phyloP scores from a whole-genome alignment of 2,888 invertebrate species.

The Paralinhomoeus sp. region DNA sequence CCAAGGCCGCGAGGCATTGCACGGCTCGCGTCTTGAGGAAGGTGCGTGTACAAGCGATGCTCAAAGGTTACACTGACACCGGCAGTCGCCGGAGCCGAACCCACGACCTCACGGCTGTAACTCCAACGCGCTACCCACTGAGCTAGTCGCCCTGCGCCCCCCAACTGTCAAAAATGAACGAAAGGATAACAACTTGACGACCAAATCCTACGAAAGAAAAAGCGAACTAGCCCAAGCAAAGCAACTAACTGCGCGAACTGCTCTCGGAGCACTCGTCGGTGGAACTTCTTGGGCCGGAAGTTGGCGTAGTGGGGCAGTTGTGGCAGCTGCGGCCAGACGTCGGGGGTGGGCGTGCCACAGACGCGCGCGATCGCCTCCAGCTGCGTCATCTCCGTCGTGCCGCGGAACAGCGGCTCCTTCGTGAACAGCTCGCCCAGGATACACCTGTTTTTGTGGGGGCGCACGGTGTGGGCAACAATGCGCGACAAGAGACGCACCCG shows the following conservation, averaged over 20 bases:
- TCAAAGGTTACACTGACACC: too few relatives aligned
- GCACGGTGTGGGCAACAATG: not conserved
- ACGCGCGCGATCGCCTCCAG: constrained; percentile 65
- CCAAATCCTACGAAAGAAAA: constrained; percentile 18
- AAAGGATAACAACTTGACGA: constrained; percentile 9
- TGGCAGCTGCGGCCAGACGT: constrained; percentile 86
- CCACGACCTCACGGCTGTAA: too few relatives aligned
- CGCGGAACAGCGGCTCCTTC: constrained; percentile 86
- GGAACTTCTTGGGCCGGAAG: constrained; percentile 65
- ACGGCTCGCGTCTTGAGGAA: too few relatives aligned
- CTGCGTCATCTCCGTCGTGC: constrained; percentile 72
- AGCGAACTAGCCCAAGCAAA: too few relatives aligned
- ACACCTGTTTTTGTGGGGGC: constrained; percentile 43
- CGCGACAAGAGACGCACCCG: constrained; percentile 41
- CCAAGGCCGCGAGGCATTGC: too few relatives aligned
- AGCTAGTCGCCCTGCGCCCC: too few relatives aligned
- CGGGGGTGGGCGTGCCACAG: constrained; percentile 85
- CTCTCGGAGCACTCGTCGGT: constrained; percentile 65
- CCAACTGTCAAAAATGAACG: too few relatives aligned
- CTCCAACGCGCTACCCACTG: too few relatives aligned
- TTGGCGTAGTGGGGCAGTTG: constrained; percentile 73
- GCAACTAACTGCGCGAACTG: constrained; percentile 61
- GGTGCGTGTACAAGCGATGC: too few relatives aligned
- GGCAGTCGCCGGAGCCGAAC: too few relatives aligned
- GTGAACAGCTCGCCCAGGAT: constrained; percentile 89